Base-by-base conservation (phyloP, 2,797 vertebrate species). In the Rallus crepitans region DNA sequence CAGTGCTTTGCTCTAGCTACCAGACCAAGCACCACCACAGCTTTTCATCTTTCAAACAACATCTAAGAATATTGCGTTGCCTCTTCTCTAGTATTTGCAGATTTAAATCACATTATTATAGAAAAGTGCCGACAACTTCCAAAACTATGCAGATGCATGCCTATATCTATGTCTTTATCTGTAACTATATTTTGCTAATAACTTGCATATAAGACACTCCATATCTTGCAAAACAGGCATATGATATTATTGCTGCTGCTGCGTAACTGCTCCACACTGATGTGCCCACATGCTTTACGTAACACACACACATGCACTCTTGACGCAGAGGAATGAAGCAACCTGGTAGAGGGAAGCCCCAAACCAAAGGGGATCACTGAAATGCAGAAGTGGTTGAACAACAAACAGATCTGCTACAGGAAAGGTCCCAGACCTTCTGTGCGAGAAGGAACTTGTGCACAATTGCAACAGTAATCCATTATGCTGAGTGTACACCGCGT, bases 311-410 rank as follows among this genome's bases (percentile, higher is more conserved):
- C 52, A 40, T 14, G 35, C 25, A 20, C 33, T 37, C 60, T 56
- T 94, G 80, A 94, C 12, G 30, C 75, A 75, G 52, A 39, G n/a
- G 27, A 52, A 37, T 93, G 89, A 61, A 85, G 72, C 40, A 84
- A 39, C 15, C 35, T 60, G 23, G 19, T 12, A 73, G 61, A 17
- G 50, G 31, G 50, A 96, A 89, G 28, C 53, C 60, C 37, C 72
- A n/a, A 83, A 72, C 68, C 35, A 31, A 65, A 93, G 60, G 7
- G 28, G 6, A 9, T 68, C 47, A 64, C 63, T 82, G 87, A 96
- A 94, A 61, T 87, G 83, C 45, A 93, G 94, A 91, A 94, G 63
- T 52, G 42, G 30, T 42, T 90, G 57, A 66, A 82, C 17, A 94
- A 48, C 56, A 87, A 93, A 56, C 56, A 88, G 55, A 85, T 65